Base-by-base conservation (phyloP, 92 coral and sea anemone genomes). In the Epizoanthus scotinus region DNA sequence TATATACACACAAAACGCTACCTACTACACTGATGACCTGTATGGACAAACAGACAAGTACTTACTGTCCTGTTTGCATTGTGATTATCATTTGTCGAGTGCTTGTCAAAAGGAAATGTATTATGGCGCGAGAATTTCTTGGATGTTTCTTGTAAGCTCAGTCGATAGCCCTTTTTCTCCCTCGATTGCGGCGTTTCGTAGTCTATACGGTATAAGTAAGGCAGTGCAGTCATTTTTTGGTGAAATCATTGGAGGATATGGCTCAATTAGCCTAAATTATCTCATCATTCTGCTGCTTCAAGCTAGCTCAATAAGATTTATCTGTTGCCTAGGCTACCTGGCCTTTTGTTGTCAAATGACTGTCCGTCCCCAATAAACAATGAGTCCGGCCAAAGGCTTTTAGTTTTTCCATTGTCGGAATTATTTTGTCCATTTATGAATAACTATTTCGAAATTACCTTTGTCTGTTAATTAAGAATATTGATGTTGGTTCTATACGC, bases 61-160 rank as follows among this genome's bases (percentile, higher is more conserved):
- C 81, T 75, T 40, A 75, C 81, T 53, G 55, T 34, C 36, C 55
- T 75, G 28, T 75, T 75, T 59, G 68, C 58, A 75, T 75, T 74
- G 80, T 56, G 29, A 73, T 73, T 74, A 67, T 59, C 44, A 56
- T 17, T 73, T 56, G 66, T 73, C 79, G 66, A 73, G 79, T 73
- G 79, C 68, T 75, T 75, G 81, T 75, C 81, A 75, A 59, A 75
- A 28, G 67, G 81, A 58, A 38, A 75, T 29, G 81, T 55, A 14
- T 59, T 75, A 29, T 40, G 81, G 81, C 81, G 81, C 55, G 67
- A 9, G 68, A 75, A 59, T 68, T 75, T 75, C 20, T 38, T 60
- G 6, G 81, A 38, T 40, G 81, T 59, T 75, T 75, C 81, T 75
- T 75, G 81, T 13, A 75, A 42, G 57, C 81, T 75, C 67, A 75